phyloP scores from a whole-genome alignment of 1,140 invertebrate genomes.

The Nautilus pompilius region DNA sequence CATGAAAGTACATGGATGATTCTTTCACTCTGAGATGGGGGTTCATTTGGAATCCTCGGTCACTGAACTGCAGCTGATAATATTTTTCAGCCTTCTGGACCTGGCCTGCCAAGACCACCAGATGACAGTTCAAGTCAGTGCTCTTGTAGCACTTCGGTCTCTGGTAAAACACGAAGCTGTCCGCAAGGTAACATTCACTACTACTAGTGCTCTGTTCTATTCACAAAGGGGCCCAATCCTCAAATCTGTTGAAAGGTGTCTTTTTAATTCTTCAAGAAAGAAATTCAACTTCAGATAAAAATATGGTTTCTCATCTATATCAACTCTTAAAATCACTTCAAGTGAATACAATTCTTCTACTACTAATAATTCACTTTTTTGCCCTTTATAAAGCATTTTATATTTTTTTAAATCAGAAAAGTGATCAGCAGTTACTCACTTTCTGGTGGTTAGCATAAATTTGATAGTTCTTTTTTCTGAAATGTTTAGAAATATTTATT shows the following conservation, averaged over 20 bases:
- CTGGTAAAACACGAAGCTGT: conserved; percentile 36
- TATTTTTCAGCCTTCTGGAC: conserved; percentile 39
- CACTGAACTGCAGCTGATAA: neutral
- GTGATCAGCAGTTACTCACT: no score
- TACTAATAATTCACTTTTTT: no score
- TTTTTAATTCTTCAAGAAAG: neutral
- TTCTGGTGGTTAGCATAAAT: no score
- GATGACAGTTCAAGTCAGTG: conserved; percentile 40
- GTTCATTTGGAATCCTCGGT: no score
- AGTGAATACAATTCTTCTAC: no score
- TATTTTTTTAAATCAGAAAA: no score
- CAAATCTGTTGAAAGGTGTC: neutral
- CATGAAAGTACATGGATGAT: neutral
- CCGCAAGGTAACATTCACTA: conserved; percentile 20
- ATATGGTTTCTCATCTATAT: neutral
- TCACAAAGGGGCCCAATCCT: neutral
- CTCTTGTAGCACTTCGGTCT: conserved; percentile 37
- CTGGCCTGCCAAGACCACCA: conserved; percentile 43
- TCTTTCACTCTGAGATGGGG: neutral
- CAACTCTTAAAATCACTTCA: no score
- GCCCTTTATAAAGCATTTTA: no score
- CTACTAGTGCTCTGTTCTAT: neutral
- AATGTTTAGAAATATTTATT: neutral
- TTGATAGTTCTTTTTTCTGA: neutral
- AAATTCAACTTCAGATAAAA: neutral